Base-by-base conservation (phyloP, 2,888 invertebrate species). In the Oligia fasciuncula region DNA sequence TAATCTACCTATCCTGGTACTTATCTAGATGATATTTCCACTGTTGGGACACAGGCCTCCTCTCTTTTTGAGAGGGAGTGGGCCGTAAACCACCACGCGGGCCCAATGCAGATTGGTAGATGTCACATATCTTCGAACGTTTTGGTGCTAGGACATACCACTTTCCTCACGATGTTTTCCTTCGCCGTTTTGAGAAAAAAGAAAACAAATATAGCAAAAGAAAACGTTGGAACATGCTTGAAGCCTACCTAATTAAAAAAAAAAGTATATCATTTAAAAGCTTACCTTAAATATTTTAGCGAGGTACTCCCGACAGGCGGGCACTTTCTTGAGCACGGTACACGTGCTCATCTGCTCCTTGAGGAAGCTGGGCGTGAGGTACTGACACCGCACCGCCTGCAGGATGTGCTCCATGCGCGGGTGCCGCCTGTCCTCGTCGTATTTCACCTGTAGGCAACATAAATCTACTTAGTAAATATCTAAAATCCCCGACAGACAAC, bases 261-360 rank as follows among this genome's bases (percentile, higher is more conserved):
- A 67, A 40, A 14, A 8, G 8, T 19, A 40, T 40, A 19, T 8
- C 11, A 65, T 65, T 46, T 29, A n/a, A 19, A 68, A 49, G 23
- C 85, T 88, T 87, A 97, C 98, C 97, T 98, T 98, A 93, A 99
- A 99, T 94, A 99, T 99, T 94, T 98, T 98, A 43, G 98, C 98
- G 87, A 99, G 97, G 95, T 99, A 99, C 93, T 99, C 99, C 84
- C 98, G 97, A 91, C 99, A 99, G 8, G 98, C 98, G 5, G 99
- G 99, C 66, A 98, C 98, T 93, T 98, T 99, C 92, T 98, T 98
- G 68, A 99, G 97, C 23, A 99, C 98, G 81, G 98, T 98, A 94
- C 99, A 99, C 91, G 98, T 98, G 91, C 98, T 98, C 98, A 99
- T 98, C 96, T 99, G 99, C 86, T 99, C 98, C 88, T 98, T 98